These are phyloP conservation scores for Dascyllus trimaculatus DNA, from an alignment of 2,113 vertebrate genomes.

Conservation along the genomic window DNA sequence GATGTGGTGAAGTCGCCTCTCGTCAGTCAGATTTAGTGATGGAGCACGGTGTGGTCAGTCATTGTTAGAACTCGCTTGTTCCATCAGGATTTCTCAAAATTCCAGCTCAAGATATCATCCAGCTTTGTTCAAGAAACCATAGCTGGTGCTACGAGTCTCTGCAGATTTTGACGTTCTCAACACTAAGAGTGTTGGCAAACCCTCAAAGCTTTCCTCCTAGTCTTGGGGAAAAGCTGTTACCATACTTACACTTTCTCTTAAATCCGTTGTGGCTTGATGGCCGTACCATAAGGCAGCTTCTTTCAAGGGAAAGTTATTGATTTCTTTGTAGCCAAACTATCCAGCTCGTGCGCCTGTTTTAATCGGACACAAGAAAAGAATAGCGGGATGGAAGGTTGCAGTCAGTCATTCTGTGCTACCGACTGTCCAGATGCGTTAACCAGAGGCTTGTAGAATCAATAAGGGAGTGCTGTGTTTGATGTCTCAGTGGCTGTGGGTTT, in stretches of 20 bases:
- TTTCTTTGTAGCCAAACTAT: slow-evolving; percentile 16
- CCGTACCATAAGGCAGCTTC: slow-evolving; percentile 42
- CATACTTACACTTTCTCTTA: slow-evolving; percentile 34
- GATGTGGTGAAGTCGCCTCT: slow-evolving; percentile 1
- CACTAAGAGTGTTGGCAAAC: slow-evolving; percentile 31
- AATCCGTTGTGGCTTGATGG: slow-evolving; percentile 47
- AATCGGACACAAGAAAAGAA: slow-evolving; percentile 37
- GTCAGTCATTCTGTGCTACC: slow-evolving; percentile 9
- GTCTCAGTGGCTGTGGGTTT: slow-evolving; percentile 33
- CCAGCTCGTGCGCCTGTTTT: slow-evolving; percentile 24
- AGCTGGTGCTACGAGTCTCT: slow-evolving; percentile 6
- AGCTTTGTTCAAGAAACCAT: slow-evolving; percentile 1
- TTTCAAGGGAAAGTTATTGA: slow-evolving; percentile 31
- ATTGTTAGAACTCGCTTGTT: not conserved
- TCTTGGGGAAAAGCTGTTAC: slow-evolving; percentile 25
- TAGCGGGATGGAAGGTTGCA: not conserved
- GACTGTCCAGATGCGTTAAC: slow-evolving; percentile 60
- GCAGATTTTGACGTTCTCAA: slow-evolving; percentile 21
- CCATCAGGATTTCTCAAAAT: not conserved
- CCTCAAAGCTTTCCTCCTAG: slow-evolving; percentile 47
- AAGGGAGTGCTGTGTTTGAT: slow-evolving; percentile 53
- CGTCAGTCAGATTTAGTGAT: slow-evolving; percentile 18
- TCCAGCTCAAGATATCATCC: not conserved
- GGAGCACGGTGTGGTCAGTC: not conserved
- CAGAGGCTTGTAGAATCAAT: slow-evolving; percentile 46